Conservation (phyloP, 2,797 vertebrate species). For the Vultur gryphus region DNA sequence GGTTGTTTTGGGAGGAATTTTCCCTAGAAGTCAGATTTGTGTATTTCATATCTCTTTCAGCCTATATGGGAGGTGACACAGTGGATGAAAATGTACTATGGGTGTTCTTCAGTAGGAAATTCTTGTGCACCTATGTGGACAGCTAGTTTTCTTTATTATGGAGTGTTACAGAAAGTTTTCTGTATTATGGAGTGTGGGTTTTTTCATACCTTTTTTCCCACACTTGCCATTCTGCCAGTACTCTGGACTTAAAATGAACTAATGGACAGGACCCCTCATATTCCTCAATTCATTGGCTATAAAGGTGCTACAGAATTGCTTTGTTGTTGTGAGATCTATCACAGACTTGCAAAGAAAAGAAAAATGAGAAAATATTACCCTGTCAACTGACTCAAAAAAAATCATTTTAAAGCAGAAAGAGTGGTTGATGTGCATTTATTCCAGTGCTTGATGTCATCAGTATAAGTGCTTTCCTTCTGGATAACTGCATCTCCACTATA, state of each 20-base stretch:
- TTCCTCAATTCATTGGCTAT: constrained; percentile 58
- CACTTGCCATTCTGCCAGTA: constrained; percentile 13
- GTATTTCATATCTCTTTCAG: background rate
- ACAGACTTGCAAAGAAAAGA: constrained; percentile 38
- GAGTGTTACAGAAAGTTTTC: background rate
- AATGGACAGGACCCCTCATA: constrained; percentile 54
- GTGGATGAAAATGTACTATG: background rate
- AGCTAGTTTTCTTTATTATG: background rate
- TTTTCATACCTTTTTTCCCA: background rate
- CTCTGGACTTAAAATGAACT: constrained; percentile 19
- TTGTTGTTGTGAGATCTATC: constrained; percentile 47
- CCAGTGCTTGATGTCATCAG: constrained; percentile 2
- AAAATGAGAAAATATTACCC: constrained; percentile 1
- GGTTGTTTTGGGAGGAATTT: background rate
- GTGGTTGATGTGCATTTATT: constrained; percentile 43
- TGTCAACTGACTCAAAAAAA: background rate
- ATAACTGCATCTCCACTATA: background rate
- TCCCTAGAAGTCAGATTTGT: background rate
- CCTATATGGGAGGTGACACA: background rate
- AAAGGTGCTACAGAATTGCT: constrained; percentile 35
- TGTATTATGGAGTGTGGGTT: background rate
- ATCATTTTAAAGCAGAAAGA: constrained; percentile 27
- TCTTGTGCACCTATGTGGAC: background rate
- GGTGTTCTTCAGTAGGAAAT: background rate
- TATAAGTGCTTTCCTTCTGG: constrained; percentile 28